Conservation (phyloP, 2,797 vertebrate species). For the Spinus pinus region DNA sequence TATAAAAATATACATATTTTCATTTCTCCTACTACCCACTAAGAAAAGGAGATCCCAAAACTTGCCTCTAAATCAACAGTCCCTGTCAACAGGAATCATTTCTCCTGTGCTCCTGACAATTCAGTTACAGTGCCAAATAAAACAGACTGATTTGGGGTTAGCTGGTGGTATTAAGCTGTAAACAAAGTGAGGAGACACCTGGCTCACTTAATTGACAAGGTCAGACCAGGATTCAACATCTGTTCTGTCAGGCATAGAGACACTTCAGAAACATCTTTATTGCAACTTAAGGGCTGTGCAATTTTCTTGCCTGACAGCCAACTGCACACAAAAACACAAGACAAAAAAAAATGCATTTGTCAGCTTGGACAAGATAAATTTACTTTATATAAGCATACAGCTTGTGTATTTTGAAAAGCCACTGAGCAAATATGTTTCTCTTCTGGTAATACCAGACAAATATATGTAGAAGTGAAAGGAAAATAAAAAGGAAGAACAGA, state of each 20-base stretch:
- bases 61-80: neutral
- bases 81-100: neutral
- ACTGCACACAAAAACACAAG: neutral
- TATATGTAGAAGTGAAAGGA: neutral
- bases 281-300: neutral
- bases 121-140: neutral
- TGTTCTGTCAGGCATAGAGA: neutral
- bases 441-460: neutral
- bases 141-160: neutral
- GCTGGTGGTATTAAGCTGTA: neutral
- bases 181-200: neutral
- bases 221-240: neutral
- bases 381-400: neutral
- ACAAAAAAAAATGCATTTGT: neutral
- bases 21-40: neutral
- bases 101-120: neutral
- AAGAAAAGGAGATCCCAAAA: neutral
- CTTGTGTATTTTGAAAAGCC: neutral
- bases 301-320: neutral
- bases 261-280: neutral
- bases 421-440: neutral
- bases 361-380: conserved; percentile 9
- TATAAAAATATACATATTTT: neutral
- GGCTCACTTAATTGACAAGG: neutral
- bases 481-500: neutral